These are phyloP conservation scores for Agelas oroides DNA, from an alignment of 37 sponge, comb jelly and placozoan genomes.

Conservation along the genomic window DNA sequence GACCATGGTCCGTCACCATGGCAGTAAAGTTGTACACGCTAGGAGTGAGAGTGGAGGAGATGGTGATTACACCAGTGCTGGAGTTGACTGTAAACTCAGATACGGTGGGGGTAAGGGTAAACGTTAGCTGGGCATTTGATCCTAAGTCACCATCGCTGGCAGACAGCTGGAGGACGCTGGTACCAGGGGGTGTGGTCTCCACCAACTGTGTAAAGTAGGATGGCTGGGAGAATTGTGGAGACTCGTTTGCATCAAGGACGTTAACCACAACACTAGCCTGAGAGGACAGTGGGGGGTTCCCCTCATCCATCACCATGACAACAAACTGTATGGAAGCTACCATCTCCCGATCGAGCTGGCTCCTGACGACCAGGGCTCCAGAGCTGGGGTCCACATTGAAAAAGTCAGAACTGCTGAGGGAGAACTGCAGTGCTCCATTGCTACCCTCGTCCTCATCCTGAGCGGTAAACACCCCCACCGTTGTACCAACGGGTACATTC, in stretches of 20 bases:
- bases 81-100: constrained; percentile 38
- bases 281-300: constrained; percentile 9
- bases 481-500: neutral
- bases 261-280: constrained; percentile 37
- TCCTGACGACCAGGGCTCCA: neutral
- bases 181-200: constrained; percentile 30
- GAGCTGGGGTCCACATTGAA: neutral
- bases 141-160: constrained; percentile 62
- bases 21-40: constrained; percentile 53
- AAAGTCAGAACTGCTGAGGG: neutral
- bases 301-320: constrained; percentile 47
- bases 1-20: constrained; percentile 68
- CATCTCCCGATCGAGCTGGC: constrained; percentile 12
- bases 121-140: constrained; percentile 45
- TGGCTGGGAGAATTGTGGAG: constrained; percentile 44
- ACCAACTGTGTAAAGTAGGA: constrained; percentile 11
- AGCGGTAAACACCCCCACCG: constrained; percentile 28
- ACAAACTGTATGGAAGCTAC: constrained; percentile 6
- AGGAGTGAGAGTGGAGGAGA: constrained; percentile 28
- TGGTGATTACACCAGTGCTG: constrained; percentile 36
- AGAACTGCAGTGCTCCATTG: constrained; percentile 41
- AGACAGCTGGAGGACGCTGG: constrained; percentile 14
- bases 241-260: constrained; percentile 48
- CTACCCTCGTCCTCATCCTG: constrained; percentile 39
- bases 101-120: constrained; percentile 21